Evolutionary conservation across 30 jellyfish, hydroid and myxozoan species (phyloP), one percentile per base, ranked within the genome.

Genomic region (Cassiopea xamachana): DNA sequence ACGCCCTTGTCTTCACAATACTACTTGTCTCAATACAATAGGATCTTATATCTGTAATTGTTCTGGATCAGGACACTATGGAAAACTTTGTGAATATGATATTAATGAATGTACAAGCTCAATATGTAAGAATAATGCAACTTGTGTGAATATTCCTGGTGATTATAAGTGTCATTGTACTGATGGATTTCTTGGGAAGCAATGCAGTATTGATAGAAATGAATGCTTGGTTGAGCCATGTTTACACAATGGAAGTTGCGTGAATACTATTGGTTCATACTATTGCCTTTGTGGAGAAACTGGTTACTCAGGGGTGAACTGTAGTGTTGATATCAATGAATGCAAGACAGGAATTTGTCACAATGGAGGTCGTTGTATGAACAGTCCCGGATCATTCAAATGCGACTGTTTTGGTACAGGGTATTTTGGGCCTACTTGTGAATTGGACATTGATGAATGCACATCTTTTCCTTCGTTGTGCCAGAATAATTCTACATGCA

Each of bases 401-500:
- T 92, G 98, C 83, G 84, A 86, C 84, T 92, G 98, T 58, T 7
- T 81, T 14, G 72, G 82, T 46, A 83, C 95, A 6, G 98, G 98
- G 7, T 88, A 49, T 58, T 16, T 43, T 69, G 98, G 98, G 18
- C 50, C 45, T 64, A 17, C 10, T 14, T 93, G 98, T 61, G 93
- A 87, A 8, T 49, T 49, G 2, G 89, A 82, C 60, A 39, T 88
- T 13, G 84, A 93, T 69, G 98, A 93, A 69, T 93, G 98, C 64
- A 67, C 7, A 16, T n/a, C 48, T 1, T 1, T 7, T 45, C 79
- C 82, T 71, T n/a, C 92, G 27, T 45, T 18, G 58, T 91, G 97
- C 59, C 92, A 64, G 47, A 73, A 91, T 75, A 91, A 79, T 46
- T 80, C 91, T 27, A 91, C 94, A 1, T 91, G 97, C 68, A 27